phyloP scores from a whole-genome alignment of 2,113 vertebrate species.

The Stercorarius parasiticus region DNA sequence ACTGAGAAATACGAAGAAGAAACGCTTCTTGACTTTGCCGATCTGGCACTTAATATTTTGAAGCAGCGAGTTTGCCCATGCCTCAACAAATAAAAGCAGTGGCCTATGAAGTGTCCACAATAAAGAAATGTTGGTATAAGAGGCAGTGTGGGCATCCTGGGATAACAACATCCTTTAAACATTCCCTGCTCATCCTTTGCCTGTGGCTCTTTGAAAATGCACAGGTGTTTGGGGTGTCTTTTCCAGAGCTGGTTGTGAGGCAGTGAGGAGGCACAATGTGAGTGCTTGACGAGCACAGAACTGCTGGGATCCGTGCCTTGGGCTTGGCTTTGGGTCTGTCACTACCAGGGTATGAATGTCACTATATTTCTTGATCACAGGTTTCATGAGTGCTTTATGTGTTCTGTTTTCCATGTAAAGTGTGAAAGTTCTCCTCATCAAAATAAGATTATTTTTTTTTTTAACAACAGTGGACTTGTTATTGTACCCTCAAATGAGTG shows the following conservation, averaged over 20 bases:
- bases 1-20: background rate
- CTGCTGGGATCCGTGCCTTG: background rate
- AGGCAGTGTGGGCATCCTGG: background rate
- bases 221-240: background rate
- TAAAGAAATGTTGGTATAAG: background rate
- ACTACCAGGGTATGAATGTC: background rate
- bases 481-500: background rate
- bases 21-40: background rate
- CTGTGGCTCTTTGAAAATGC: background rate
- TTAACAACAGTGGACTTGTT: background rate
- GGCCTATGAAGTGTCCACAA: background rate
- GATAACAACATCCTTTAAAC: background rate
- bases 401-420: background rate
- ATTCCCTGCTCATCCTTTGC: background rate
- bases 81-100: background rate
- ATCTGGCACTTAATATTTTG: background rate
- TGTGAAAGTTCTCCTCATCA: background rate
- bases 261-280: background rate
- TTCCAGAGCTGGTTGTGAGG: background rate
- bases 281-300: rapidly evolving
- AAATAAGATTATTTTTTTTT: background rate
- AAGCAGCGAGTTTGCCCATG: background rate
- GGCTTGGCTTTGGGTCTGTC: background rate
- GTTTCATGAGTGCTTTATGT: background rate
- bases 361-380: background rate